Base-by-base conservation (phyloP, 2,797 vertebrate genomes). In the Etheostoma perlongum region DNA sequence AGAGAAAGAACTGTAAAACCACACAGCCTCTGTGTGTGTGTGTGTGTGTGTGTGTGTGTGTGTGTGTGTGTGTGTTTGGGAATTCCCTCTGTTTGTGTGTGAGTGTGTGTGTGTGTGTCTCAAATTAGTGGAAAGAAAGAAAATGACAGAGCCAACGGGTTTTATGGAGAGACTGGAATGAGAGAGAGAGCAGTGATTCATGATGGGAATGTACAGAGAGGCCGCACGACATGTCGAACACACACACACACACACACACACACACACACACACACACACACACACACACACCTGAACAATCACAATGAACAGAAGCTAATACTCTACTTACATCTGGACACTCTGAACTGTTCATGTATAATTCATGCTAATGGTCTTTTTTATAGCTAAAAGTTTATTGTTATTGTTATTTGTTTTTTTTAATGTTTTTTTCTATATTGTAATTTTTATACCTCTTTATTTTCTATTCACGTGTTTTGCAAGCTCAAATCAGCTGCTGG, bases 111-210 rank as follows among this genome's bases (percentile, higher is more conserved):
- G 64, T 21, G 23, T 48, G 78, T 60, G 42, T 67, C 3, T 52
- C 15, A 58, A 63, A 76, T 49, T 64, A 57, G 54, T 74, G 66
- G 69, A 74, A 66, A 71, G 58, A 67, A 49, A 46, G 11, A 4
- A 75, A 74, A 77, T 82, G 77, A 82, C 66, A 85, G 64, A 78
- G 42, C 25, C 3, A 14, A 0, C 6, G 14, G 25, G 42, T 71
- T 79, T 83, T 80, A 77, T 80, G 84, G 69, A 62, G 10, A 5
- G 25, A 30, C 30, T 59, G 71, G 54, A 76, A 64, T 60, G 81
- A 44, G 23, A 14, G 61, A 4, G 47, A 8, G 64, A 15, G 52
- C 9, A 15, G 59, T 83, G 78, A 81, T 58, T 88, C 63, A 74
- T 64, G 65, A 52, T 42, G 74, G 83, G 69, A 57, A 76, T 67